Evolutionary conservation across 2,113 vertebrate genomes (phyloP), one percentile per base, ranked within the genome.

Genomic region (Rhipidura dahli): DNA sequence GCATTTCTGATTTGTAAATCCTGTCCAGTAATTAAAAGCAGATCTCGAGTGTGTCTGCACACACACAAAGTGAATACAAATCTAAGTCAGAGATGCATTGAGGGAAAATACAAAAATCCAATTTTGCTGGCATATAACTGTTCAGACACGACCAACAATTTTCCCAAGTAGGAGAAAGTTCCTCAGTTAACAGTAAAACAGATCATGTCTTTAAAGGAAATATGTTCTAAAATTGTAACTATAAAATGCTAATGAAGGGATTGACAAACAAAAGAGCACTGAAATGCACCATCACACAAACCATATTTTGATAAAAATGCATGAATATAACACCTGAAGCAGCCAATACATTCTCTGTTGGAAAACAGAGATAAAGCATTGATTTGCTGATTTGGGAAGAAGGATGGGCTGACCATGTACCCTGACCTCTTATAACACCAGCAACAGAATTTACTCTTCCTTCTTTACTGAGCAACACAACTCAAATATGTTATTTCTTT

Each of bases 11-110:
- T 93, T 90, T 79, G 87, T 59, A 93, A 92, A 94, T 87, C 76
- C 69, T 47, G 42, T 5, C 59, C 64, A 42, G 71, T 95, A 95
- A 98, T 97, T 96, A 97, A 93, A 96, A 87, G 53, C 96, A 98
- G 96, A 93, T 72, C 86, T 95, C 79, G 71, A 82, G 57, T 84
- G 64, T 90, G 69, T 64, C 96, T 90, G 92, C 40, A 85, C 79
- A 93, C 96, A 91, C 16, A 21, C 68, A 92, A 89, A 94, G 93
- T 89, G 57, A 90, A 91, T 31, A 70, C 81, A 94, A 86, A 89
- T 65, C 61, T 85, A 26, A 89, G 75, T 71, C 80, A 93, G 76
- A 96, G 89, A 87, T 24, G 57, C 57, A 73, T 42, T 77, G 49
- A 94, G 73, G 45, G 61, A 94, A 97, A 93, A 82, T 13, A 70